These are phyloP conservation scores for Cercopithecus mona DNA, from an alignment of 2,113 vertebrate genomes.

Conservation along the genomic window DNA sequence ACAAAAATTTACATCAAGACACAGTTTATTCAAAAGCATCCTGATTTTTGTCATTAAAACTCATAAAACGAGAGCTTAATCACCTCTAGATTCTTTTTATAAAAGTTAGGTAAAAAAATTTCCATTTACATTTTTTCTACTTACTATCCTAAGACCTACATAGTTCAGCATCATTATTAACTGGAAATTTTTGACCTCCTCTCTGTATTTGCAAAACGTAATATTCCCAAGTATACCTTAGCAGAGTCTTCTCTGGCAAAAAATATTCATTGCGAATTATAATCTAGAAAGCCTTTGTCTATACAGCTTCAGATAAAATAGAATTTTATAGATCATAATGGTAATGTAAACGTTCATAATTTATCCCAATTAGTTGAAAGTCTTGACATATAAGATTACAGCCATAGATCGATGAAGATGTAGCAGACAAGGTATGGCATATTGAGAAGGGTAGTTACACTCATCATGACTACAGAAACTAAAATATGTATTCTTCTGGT, in stretches of 20 bases:
- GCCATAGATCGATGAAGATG: slow-evolving; percentile 68
- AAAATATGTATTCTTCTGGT: slow-evolving; percentile 64
- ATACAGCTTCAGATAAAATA: slow-evolving; percentile 71
- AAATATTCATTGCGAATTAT: slow-evolving; percentile 77
- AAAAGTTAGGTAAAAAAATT: not conserved
- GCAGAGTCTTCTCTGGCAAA: slow-evolving; percentile 57
- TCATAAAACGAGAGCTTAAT: not conserved
- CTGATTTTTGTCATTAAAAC: not conserved
- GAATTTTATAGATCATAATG: slow-evolving; percentile 71
- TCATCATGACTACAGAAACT: slow-evolving; percentile 74
- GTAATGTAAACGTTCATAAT: slow-evolving; percentile 78
- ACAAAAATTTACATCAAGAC: not conserved
- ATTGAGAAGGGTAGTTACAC: slow-evolving; percentile 71
- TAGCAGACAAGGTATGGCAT: slow-evolving; percentile 69
- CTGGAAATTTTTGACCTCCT: slow-evolving; percentile 33
- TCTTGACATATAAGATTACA: slow-evolving; percentile 78
- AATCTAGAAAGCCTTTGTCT: slow-evolving; percentile 49
- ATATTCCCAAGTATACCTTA: slow-evolving; percentile 29
- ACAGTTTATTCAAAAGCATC: not conserved
- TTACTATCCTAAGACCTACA: not conserved
- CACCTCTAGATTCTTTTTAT: not conserved
- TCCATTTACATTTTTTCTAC: not conserved
- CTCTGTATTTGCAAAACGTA: slow-evolving; percentile 60
- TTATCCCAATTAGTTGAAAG: slow-evolving; percentile 82
- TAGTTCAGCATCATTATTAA: not conserved